These are phyloP conservation scores for Drosophila tristis DNA, from an alignment of 1,140 invertebrate species.

Conservation along the genomic window DNA sequence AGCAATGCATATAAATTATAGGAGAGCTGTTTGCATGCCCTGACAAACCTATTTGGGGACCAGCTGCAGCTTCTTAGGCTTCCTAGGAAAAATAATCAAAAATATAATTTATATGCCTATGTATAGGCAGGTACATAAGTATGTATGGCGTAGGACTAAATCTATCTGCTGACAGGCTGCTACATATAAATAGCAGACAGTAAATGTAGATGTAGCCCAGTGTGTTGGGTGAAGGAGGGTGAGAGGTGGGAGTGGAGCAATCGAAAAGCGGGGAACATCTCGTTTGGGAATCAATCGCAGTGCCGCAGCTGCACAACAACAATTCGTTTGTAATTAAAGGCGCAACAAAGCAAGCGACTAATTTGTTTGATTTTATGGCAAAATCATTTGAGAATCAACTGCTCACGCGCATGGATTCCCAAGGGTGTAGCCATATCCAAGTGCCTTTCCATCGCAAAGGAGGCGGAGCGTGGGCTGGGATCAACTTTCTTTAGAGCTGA, in stretches of 20 bases:
- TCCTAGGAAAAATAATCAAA: conserved; percentile 37
- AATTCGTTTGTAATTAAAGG: conserved; percentile 68
- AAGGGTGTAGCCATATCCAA: conserved; percentile 19
- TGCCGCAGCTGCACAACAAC: conserved; percentile 65
- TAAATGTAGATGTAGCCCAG: conserved; percentile 30
- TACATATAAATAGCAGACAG: neutral
- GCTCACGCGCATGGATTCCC: conserved; percentile 29
- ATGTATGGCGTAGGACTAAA: too few relatives aligned
- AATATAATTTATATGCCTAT: conserved; percentile 49
- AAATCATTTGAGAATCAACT: conserved; percentile 67
- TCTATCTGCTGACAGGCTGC: too few relatives aligned
- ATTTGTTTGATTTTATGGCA: conserved; percentile 78
- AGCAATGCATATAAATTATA: conserved; percentile 34
- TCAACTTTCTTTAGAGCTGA: conserved; percentile 36
- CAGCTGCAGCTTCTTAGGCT: conserved; percentile 9
- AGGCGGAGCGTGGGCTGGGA: conserved; percentile 12
- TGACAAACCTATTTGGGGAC: conserved; percentile 39
- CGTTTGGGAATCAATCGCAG: conserved; percentile 70
- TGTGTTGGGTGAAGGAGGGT: conserved; percentile 32
- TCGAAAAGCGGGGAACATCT: conserved; percentile 40
- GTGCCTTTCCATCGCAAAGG: too few relatives aligned
- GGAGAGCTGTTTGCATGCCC: conserved; percentile 31
- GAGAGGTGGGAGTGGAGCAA: neutral
- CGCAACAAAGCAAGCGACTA: conserved; percentile 65
- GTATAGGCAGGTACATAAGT: too few relatives aligned